phyloP scores from a whole-genome alignment of 2,113 vertebrate species.

The Myodes glareolus region DNA sequence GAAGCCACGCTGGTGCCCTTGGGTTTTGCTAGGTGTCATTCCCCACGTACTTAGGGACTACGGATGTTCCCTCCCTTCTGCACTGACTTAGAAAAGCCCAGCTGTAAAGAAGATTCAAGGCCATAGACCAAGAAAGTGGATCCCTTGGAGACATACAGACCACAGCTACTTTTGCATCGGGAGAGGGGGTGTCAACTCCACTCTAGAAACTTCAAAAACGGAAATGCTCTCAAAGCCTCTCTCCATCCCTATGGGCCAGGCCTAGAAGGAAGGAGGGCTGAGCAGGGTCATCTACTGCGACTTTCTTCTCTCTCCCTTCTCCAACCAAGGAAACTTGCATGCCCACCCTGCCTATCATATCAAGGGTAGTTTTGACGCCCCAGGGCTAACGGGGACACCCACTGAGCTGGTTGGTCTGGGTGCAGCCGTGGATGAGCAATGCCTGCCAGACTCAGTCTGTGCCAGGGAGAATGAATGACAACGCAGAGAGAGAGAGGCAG shows the following conservation, averaged over 20 bases:
- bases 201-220: not conserved
- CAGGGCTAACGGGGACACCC: accelerated
- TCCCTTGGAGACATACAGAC: not conserved
- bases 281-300: not conserved
- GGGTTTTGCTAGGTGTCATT: not conserved
- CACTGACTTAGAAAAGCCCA: not conserved
- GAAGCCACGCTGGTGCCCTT: not conserved
- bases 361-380: not conserved
- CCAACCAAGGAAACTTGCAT: not conserved
- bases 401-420: not conserved
- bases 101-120: accelerated
- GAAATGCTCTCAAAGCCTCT: not conserved
- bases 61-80: not conserved
- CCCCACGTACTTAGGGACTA: accelerated
- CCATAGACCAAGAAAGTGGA: not conserved
- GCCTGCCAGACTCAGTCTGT: not conserved
- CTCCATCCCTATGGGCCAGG: not conserved
- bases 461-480: not conserved
- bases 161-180: not conserved
- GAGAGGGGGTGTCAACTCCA: accelerated
- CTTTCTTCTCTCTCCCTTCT: not conserved
- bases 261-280: not conserved
- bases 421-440: accelerated
- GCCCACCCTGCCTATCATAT: accelerated
- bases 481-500: not conserved